A percentile compares a stretch with the other conserved stretches of the same genome.
Evolutionary conservation across 2,797 vertebrate genomes (phyloP).

Genomic region (Pyrocephalus nanus): DNA sequence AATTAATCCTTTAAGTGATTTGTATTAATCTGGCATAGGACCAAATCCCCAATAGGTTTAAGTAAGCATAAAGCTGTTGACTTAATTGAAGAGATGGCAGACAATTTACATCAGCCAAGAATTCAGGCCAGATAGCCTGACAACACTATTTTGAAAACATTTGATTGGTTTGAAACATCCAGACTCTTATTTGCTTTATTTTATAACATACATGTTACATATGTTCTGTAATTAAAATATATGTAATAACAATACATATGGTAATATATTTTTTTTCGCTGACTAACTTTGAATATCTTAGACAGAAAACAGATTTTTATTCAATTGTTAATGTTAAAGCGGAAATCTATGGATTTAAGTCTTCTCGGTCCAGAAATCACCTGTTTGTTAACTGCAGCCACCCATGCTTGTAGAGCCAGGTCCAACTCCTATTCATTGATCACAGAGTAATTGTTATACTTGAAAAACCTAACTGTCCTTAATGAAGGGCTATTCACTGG

Average conservation of each 20-base stretch:
- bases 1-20: conserved; percentile 32
- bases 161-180: background rate
- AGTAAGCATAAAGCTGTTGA: background rate
- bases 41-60: background rate
- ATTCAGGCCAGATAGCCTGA: background rate
- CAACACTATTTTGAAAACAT: background rate
- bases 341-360: background rate
- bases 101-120: background rate
- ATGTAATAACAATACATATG: background rate
- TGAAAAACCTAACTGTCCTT: background rate
- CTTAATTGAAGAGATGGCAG: background rate
- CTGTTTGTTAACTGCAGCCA: background rate
- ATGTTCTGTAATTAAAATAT: background rate
- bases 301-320: background rate
- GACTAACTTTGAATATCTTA: background rate
- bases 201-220: background rate
- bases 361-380: background rate
- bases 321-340: background rate
- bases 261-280: background rate
- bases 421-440: background rate
- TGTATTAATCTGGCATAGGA: background rate
- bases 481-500: background rate
- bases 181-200: background rate
- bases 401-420: background rate
- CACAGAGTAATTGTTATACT: background rate